A percentile compares a stretch with the other conserved stretches of the same genome.
Evolutionary conservation across 2,888 invertebrate species (phyloP).

Genomic region (Plagodis dolabraria): DNA sequence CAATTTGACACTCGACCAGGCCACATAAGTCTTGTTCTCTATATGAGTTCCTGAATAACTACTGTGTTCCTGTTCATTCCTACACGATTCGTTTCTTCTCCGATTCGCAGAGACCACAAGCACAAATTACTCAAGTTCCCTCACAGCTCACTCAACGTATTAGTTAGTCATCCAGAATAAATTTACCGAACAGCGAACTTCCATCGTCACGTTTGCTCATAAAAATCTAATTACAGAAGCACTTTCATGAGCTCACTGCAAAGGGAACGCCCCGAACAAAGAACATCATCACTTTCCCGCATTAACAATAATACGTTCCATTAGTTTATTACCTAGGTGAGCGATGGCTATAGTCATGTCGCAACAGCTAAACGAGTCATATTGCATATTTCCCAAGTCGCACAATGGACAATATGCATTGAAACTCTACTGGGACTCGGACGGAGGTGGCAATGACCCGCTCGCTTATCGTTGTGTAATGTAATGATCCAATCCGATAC

Average conservation of each 20-base stretch:
- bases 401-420: constrained; percentile 27
- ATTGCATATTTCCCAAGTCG: constrained; percentile 23
- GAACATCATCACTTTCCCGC: constrained; percentile 1
- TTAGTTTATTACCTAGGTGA: constrained; percentile 13
- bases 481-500: background rate
- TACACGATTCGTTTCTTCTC: too few relatives aligned
- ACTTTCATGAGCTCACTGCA: constrained; percentile 1
- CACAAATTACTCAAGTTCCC: too few relatives aligned
- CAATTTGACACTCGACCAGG: too few relatives aligned
- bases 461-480: constrained; percentile 15
- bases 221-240: constrained; percentile 1
- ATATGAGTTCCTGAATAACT: too few relatives aligned
- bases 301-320: background rate
- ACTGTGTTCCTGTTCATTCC: too few relatives aligned
- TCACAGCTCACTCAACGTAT: too few relatives aligned
- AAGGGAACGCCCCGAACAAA: constrained; percentile 11
- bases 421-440: constrained; percentile 17
- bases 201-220: constrained; percentile 1
- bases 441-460: constrained; percentile 23
- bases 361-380: constrained; percentile 16
- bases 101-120: too few relatives aligned
- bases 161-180: too few relatives aligned
- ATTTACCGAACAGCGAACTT: constrained; percentile 1
- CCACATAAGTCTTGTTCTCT: too few relatives aligned
- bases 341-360: constrained; percentile 5